Conservation (phyloP, 2,888 invertebrate genomes). For the Oscheius sp. region DNA sequence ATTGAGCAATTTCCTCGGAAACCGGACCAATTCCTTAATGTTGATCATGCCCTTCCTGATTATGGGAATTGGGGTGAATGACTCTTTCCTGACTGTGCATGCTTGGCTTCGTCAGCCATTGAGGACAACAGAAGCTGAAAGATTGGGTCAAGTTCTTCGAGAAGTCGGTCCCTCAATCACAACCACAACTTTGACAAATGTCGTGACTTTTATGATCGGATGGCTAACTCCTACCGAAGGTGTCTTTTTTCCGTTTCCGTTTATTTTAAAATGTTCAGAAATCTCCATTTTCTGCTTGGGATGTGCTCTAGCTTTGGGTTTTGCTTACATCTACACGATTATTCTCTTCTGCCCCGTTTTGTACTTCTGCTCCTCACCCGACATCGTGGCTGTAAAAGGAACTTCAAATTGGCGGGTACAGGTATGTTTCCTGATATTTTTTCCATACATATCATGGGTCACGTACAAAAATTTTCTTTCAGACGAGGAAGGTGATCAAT, state of each 20-base stretch:
- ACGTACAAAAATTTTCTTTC: conserved; percentile 10
- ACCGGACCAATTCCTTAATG: conserved; percentile 67
- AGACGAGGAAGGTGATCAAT: conserved; percentile 24
- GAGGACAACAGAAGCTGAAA: conserved; percentile 34
- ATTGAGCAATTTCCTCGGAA: conserved; percentile 59
- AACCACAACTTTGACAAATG: conserved; percentile 72
- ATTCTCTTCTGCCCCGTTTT: conserved; percentile 63
- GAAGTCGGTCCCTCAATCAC: conserved; percentile 72
- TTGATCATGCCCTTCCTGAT: conserved; percentile 72
- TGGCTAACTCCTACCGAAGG: conserved; percentile 69
- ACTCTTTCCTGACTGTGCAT: conserved; percentile 70
- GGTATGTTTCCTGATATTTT: conserved; percentile 11
- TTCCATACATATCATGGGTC: not conserved
- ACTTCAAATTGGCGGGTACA: conserved; percentile 16
- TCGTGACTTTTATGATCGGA: conserved; percentile 70
- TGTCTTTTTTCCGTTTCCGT: conserved; percentile 23
- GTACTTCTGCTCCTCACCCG: conserved; percentile 39
- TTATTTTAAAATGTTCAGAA: conserved; percentile 48
- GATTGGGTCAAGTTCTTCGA: conserved; percentile 45
- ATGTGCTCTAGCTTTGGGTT: conserved; percentile 70
- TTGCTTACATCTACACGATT: conserved; percentile 70
- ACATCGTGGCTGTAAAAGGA: not conserved
- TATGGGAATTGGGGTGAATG: conserved; percentile 71
- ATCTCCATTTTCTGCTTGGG: conserved; percentile 71
- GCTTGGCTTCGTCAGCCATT: conserved; percentile 57